Percentiles rank a stretch among this genome's conserved stretches.
These are phyloP conservation scores for Lordiphosa fenestrarum DNA, from an alignment of 2,888 invertebrate species.

Conservation along the genomic window DNA sequence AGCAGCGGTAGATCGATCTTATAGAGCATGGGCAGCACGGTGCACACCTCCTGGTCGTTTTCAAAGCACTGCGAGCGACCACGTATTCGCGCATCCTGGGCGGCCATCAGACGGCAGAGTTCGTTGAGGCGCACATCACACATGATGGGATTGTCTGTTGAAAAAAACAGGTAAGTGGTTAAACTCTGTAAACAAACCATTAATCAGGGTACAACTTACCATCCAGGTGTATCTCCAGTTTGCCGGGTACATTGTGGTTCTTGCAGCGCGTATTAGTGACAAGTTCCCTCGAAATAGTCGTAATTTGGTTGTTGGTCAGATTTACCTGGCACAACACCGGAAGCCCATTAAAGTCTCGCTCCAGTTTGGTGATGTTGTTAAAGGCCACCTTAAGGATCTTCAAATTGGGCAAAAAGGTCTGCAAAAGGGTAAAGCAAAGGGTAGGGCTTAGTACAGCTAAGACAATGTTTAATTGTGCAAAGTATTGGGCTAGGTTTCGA, in stretches of 20 bases:
- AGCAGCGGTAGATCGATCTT: constrained; percentile 69
- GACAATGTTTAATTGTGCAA: too few relatives aligned
- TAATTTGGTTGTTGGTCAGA: constrained; percentile 88
- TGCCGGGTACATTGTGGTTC: constrained; percentile 87
- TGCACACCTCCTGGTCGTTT: constrained; percentile 79
- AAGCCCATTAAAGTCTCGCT: constrained; percentile 90
- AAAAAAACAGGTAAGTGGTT: background rate
- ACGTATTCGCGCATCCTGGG: constrained; percentile 86
- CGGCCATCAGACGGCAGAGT: constrained; percentile 86
- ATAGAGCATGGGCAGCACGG: constrained; percentile 75
- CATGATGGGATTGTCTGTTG: constrained; percentile 89
- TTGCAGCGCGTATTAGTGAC: constrained; percentile 90
- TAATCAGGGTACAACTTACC: constrained; percentile 82
- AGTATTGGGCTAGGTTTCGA: too few relatives aligned
- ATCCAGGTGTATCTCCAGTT: constrained; percentile 88
- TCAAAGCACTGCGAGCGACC: constrained; percentile 84
- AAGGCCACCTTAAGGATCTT: constrained; percentile 89
- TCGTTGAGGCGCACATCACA: constrained; percentile 87
- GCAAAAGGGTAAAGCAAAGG: background rate
- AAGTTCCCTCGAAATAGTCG: constrained; percentile 86
- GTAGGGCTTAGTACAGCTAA: background rate
- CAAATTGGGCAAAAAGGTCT: constrained; percentile 89
- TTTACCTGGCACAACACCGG: constrained; percentile 91
- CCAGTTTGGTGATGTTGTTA: constrained; percentile 87
- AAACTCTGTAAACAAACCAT: background rate